phyloP scores from a whole-genome alignment of 2,113 vertebrate species.

The Notechis scutatus region DNA sequence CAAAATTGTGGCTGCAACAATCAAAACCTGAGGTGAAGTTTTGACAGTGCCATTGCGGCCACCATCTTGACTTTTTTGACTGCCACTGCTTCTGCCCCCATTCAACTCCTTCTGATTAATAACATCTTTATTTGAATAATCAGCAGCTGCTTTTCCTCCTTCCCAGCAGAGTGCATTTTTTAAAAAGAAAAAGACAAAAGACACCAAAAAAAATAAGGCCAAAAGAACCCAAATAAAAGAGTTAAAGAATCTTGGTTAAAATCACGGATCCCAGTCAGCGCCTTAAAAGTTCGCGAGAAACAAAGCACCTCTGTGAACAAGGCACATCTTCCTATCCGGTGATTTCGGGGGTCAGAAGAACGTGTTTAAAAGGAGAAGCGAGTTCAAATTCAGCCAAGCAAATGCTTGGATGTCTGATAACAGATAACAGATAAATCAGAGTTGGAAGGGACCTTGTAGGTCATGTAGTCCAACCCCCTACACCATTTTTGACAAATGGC shows the following conservation, averaged over 20 bases:
- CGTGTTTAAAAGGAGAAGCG: not conserved
- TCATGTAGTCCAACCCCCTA: no score
- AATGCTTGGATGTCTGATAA: not conserved
- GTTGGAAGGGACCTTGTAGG: no score
- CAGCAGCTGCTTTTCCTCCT: not conserved
- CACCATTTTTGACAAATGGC: no score
- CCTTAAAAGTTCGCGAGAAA: not conserved
- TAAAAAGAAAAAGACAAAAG: not conserved
- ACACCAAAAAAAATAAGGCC: not conserved
- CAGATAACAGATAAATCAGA: no score
- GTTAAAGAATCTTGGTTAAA: not conserved
- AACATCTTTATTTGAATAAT: not conserved
- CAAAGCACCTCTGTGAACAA: not conserved
- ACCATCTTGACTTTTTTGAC: not conserved
- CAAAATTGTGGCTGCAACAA: not conserved
- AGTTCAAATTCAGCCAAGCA: not conserved
- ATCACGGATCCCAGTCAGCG: not conserved
- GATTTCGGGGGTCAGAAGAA: not conserved
- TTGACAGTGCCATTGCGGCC: not conserved
- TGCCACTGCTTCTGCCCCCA: not conserved
- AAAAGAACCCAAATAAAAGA: not conserved
- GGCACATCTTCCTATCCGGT: not conserved
- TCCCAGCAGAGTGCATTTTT: not conserved
- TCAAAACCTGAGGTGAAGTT: not conserved
- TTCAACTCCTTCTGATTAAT: not conserved